A percentile compares a stretch with the other conserved stretches of the same genome.
Evolutionary conservation across 2,797 vertebrate species (phyloP).

Genomic region (Kryptopterus vitreolus): DNA sequence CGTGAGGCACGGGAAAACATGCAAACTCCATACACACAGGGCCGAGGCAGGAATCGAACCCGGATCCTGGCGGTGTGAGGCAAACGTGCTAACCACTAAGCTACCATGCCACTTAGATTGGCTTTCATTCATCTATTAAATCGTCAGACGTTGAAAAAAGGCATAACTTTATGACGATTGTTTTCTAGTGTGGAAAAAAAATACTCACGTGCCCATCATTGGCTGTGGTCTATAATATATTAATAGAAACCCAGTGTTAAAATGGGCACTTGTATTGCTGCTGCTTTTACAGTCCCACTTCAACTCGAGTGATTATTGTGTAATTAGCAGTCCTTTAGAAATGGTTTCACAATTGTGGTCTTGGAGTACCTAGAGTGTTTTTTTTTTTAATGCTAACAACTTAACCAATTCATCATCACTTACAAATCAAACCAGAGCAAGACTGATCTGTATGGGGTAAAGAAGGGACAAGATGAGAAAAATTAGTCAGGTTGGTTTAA

Average conservation of each 20-base stretch:
- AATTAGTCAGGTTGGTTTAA: neutral
- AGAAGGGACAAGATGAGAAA: neutral
- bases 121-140: too few relatives aligned
- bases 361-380: neutral
- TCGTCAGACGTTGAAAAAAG: too few relatives aligned
- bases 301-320: constrained; percentile 4
- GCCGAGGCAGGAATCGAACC: too few relatives aligned
- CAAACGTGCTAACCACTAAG: too few relatives aligned
- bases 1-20: too few relatives aligned
- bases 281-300: neutral
- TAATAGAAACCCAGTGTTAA: neutral
- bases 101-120: too few relatives aligned
- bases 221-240: neutral
- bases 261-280: neutral
- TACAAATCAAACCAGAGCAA: neutral
- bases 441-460: neutral
- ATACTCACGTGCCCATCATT: neutral
- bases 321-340: constrained; percentile 14
- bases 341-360: neutral
- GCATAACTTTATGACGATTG: neutral
- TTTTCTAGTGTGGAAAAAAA: too few relatives aligned
- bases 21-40: too few relatives aligned
- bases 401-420: neutral
- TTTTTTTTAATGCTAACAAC: neutral
- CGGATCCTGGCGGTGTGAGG: too few relatives aligned